Base-by-base conservation (phyloP, 1,140 invertebrate genomes). In the Pachyrhynchus sulphureomaculatus region DNA sequence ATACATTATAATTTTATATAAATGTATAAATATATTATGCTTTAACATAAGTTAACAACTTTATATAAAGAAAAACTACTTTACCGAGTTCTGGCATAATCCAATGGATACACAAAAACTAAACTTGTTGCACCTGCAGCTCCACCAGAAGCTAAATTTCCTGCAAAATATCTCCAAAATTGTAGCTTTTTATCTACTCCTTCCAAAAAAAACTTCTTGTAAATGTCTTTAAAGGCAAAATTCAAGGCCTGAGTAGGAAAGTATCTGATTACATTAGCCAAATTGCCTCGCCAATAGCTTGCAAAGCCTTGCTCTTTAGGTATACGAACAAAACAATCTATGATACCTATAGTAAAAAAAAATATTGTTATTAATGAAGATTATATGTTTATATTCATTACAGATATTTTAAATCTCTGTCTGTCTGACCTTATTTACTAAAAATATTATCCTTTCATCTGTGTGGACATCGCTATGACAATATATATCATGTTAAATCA, bases 181-280 rank as follows among this genome's bases (percentile, higher is more conserved):
- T 93, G 88, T 13, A 85, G 92, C 61, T 91, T 87, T 78, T 95
- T 93, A 79, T 95, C 89, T 36, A 94, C 85, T 47, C 89, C 90
- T 36, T 85, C 86, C 66, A 93, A 79, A 79, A 94, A 94, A 39
- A 93, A 69, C 64, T 85, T 81, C 81, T 95, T 94, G 79, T 93
- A 92, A 44, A 86, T 86, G 75, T 95, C 92, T 77, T 96, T 96
- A 81, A 96, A 96, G 62, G 94, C 93, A 75, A 97, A 96, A 82
- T 97, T 97, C 48, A 98, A 81, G 36, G 95, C 95, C 75, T 98
- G 94, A n/a, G 93, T 96, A 32, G 95, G 95, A 82, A 96, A 96
- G 74, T 96, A 96, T 76, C 86, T 79, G 76, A 93, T 90, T 17
- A 94, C 91, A 75, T 96, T 97, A 72, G 93, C 93, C 57, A 95